Evolutionary conservation across 2,888 invertebrate genomes (phyloP).

Genomic region (Gymnoscelis rufifasciata): DNA sequence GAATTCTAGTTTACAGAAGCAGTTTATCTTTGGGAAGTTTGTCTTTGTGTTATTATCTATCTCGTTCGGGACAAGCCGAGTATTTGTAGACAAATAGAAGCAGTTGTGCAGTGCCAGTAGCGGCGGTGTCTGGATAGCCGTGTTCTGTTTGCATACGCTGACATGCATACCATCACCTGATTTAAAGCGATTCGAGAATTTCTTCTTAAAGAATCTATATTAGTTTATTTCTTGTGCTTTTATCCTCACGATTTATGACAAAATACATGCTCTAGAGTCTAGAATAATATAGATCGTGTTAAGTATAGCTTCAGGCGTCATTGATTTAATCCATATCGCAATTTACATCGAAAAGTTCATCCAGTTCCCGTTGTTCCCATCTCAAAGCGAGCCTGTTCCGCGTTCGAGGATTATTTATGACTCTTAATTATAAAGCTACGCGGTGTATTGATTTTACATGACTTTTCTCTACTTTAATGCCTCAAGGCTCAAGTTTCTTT

Average conservation of each 20-base stretch:
- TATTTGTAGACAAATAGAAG: conserved; percentile 72
- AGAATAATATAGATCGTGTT: conserved; percentile 2
- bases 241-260: no score
- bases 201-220: no score
- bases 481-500: conserved; percentile 28
- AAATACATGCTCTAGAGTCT: neutral
- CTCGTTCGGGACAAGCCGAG: conserved; percentile 51
- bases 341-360: conserved; percentile 39
- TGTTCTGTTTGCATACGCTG: conserved; percentile 61
- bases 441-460: conserved; percentile 43
- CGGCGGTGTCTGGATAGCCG: conserved; percentile 43
- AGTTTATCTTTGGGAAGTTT: conserved; percentile 37
- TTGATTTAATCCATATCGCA: conserved; percentile 21
- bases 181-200: conserved; percentile 51
- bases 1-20: conserved; percentile 27
- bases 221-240: no score
- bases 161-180: conserved; percentile 60
- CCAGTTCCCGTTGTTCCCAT: conserved; percentile 34
- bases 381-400: conserved; percentile 38
- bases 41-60: conserved; percentile 53
- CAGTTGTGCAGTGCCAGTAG: conserved; percentile 45
- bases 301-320: conserved; percentile 6
- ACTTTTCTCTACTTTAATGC: conserved; percentile 34
- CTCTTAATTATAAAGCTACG: conserved; percentile 50
- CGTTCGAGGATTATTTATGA: conserved; percentile 53